Conservation (phyloP, 30 jellyfish, hydroid and myxozoan genomes). For the Cassiopea xamachana region DNA sequence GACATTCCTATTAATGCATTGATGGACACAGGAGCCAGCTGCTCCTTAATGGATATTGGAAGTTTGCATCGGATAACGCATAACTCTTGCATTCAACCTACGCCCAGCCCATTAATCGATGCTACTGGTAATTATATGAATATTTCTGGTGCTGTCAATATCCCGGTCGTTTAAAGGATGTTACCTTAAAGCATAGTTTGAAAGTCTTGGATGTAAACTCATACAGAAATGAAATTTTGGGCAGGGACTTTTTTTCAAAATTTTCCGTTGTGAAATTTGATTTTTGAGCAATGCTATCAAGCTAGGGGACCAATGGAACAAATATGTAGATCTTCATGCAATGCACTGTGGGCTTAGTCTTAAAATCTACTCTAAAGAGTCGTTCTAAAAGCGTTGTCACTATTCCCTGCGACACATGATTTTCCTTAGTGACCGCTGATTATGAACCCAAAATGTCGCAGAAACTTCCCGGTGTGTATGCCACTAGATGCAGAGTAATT, state of each 20-base stretch:
- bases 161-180: slow-evolving; percentile 34
- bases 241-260: slow-evolving; percentile 44
- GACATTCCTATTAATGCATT: neutral
- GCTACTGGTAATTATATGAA: slow-evolving; percentile 75
- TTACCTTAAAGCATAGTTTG: slow-evolving; percentile 18
- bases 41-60: slow-evolving; percentile 37
- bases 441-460: slow-evolving; percentile 40
- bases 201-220: slow-evolving; percentile 12
- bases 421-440: slow-evolving; percentile 55
- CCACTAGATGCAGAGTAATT: slow-evolving; percentile 45
- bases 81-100: neutral
- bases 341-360: slow-evolving; percentile 32
- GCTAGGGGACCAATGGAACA: slow-evolving; percentile 37
- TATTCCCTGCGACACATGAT: slow-evolving; percentile 28
- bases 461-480: slow-evolving; percentile 31
- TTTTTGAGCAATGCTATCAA: slow-evolving; percentile 35
- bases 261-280: slow-evolving; percentile 45
- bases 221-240: slow-evolving; percentile 21
- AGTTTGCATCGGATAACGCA: slow-evolving; percentile 13
- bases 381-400: slow-evolving; percentile 37
- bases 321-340: slow-evolving; percentile 20
- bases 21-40: slow-evolving; percentile 14
- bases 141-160: slow-evolving; percentile 24
- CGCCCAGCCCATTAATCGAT: slow-evolving; percentile 33
- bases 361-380: slow-evolving; percentile 11